Base-by-base conservation (phyloP, 2,888 invertebrate genomes). In the Platycheirus rosarum region DNA sequence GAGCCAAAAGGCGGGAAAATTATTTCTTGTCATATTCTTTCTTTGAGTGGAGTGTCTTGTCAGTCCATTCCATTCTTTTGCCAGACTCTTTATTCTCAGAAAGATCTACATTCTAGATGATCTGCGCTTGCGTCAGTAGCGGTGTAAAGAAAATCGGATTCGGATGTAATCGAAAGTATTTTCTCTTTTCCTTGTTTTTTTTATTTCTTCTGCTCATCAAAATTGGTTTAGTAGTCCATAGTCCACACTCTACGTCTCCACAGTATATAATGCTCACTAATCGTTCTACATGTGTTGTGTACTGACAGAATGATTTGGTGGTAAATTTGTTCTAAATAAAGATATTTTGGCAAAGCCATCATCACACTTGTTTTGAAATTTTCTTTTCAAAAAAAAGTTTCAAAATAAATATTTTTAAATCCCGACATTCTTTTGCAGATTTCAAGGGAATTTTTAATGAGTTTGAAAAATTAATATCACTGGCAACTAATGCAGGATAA, bases 1-100 rank as follows among this genome's bases (percentile, higher is more conserved):
- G n/a, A n/a, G n/a, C n/a, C 66, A 60, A 82, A 60, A 68, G 77
- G 82, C 82, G 82, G 77, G 82, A 82, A 80, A 82, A 63, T 60
- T 7, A 48, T 40, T 74, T 74, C 13, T 53, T 70, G 48, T 48
- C 46, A 32, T 57, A 23, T 51, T 42, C 18, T 11, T 42, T 42
- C 9, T 29, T 11, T 42, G 14, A 11, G n/a, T 20, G 20, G n/a
- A n/a, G 20, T 26, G 13, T 49, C 9, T 14, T 51, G 6, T 23
- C 37, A 14, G n/a, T n/a, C 37, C 20, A 40, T 9, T 32, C 37
- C 7, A 18, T 70, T 40, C 42, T 55, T 73, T 63, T 49, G 14
- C 32, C 51, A 35, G 46, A 44, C 40, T 70, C 49, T 53, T 62
- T n/a, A n/a, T n/a, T 66, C 18, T 62, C 1, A 42, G 13, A 66